Base-by-base conservation (phyloP, 2,888 invertebrate genomes). In the Pseudococcus longispinus region DNA sequence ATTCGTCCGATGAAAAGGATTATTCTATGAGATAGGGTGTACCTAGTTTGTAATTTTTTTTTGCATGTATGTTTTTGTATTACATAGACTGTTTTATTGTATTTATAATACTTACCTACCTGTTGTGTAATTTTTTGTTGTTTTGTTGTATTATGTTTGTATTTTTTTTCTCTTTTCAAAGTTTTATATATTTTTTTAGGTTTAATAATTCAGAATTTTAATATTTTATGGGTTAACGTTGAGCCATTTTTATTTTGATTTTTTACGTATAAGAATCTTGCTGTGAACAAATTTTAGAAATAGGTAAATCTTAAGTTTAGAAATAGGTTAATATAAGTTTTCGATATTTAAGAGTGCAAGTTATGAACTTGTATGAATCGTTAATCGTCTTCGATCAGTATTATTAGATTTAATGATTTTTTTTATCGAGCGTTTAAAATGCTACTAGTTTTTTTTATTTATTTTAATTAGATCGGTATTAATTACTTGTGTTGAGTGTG, bases 1-100 rank as follows among this genome's bases (percentile, higher is more conserved):
- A 90, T 88, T 90, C 90, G 42, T 89, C 90, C 23, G 91, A 91
- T 83, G 90, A 91, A 89, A 91, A 89, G 90, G 90, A 88, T 89
- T 89, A 87, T 89, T 89, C 60, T 13, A 42, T 87, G 83, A 87
- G 84, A 60, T 87, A 87, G 51, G 32, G 26, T n/a, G 8, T 15
- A 15, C 15, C 11, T 32, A 70, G 70, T n/a, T 70, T 74, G 32
- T 74, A 15, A 70, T 70, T 74, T 6, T 80, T 80, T 42, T 80
- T 80, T 80, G 18, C 13, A 42, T 70, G 11, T 65, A 26, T 26
- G 6, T 65, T 65, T 26, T 26, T 9, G 11, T 29, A 11, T 23
- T 74, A 20, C 8, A 65, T 70, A 80, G 77, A 80, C 77, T 80
- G 77, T 80, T 42, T 37, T 42, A 42, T n/a, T 15, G 15, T 32